These are phyloP conservation scores for Passer montanus DNA, from an alignment of 2,113 vertebrate genomes.

Conservation along the genomic window DNA sequence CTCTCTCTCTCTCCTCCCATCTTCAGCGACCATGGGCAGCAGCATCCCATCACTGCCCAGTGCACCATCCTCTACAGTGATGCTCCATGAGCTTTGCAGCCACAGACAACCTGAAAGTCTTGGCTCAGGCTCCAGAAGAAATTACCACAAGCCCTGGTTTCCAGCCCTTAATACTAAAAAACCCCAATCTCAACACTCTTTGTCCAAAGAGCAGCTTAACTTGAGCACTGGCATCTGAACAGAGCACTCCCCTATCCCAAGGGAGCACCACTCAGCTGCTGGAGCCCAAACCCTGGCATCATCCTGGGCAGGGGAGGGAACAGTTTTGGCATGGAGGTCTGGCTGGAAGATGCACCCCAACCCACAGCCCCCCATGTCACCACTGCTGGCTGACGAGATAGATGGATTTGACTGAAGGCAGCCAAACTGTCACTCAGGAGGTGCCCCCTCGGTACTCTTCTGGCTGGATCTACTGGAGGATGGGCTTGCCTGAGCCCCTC, in stretches of 20 bases:
- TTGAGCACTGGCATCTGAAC: not conserved
- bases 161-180: not conserved
- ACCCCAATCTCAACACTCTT: not conserved
- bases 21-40: accelerated
- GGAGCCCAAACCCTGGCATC: not conserved
- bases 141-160: not conserved
- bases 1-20: not conserved
- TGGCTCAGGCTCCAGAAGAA: not conserved
- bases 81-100: accelerated
- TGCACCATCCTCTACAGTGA: not conserved
- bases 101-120: too few relatives aligned
- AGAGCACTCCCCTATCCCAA: not conserved
- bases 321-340: not conserved
- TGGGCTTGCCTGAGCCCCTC: constrained; percentile 71
- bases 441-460: constrained; percentile 77
- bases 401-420: constrained; percentile 69
- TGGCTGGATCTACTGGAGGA: constrained; percentile 74
- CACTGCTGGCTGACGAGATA: constrained; percentile 13
- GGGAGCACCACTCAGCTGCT: not conserved
- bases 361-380: accelerated
- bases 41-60: not conserved
- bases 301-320: not conserved
- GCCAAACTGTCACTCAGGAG: constrained; percentile 81
- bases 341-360: not conserved
- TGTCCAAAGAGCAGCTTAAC: not conserved